phyloP scores from a whole-genome alignment of 2,113 vertebrate species.

The Trematomus loennbergii region DNA sequence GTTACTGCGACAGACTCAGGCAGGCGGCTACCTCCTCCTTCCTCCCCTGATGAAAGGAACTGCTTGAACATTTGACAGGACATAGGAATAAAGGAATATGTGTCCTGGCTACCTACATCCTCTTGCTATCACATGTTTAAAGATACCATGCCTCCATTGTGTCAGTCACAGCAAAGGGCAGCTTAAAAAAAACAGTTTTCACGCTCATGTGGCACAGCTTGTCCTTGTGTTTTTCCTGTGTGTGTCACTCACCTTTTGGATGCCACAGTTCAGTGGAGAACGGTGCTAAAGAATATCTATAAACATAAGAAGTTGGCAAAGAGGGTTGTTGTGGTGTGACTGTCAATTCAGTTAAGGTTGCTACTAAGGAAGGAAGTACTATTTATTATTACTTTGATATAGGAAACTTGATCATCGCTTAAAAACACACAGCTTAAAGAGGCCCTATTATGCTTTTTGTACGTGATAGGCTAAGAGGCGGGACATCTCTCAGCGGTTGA shows the following conservation, averaged over 20 bases:
- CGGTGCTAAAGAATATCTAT: constrained; percentile 21
- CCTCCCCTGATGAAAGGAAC: not conserved
- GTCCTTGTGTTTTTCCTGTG: constrained; percentile 25
- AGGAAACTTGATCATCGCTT: not conserved
- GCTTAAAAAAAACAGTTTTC: constrained; percentile 1
- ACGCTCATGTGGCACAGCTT: constrained; percentile 4
- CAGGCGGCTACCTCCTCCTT: constrained; percentile 2
- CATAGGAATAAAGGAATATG: not conserved
- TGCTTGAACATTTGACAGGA: constrained; percentile 26
- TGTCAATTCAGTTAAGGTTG: not conserved
- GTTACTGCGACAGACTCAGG: constrained; percentile 33
- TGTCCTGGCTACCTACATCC: constrained; percentile 21
- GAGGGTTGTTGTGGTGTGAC: not conserved
- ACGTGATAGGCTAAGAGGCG: too few species aligned
- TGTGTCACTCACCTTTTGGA: constrained; percentile 38
- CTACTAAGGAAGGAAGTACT: not conserved
- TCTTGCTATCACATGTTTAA: constrained; percentile 20
- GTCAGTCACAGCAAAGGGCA: constrained; percentile 2
- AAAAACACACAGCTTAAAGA: not conserved
- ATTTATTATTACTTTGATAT: not conserved
- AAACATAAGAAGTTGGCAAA: not conserved
- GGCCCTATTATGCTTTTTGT: too few species aligned
- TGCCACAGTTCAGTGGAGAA: constrained; percentile 4
- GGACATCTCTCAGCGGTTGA: too few species aligned
- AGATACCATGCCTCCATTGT: constrained; percentile 6